Conservation (phyloP, 2,888 invertebrate species). For the Melanostoma mellinum region DNA sequence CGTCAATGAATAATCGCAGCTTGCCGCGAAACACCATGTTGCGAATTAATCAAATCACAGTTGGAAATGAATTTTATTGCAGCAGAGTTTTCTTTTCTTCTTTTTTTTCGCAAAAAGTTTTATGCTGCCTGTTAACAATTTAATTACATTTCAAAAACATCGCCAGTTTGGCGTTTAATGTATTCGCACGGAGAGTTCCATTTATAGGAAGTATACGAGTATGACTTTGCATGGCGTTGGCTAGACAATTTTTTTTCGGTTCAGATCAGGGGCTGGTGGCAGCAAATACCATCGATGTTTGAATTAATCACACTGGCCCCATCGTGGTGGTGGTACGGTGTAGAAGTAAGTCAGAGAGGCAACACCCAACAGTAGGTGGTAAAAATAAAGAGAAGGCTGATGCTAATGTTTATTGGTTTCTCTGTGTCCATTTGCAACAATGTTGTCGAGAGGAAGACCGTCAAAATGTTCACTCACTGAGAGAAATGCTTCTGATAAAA, state of each 20-base stretch:
- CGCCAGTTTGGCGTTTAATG: conserved; percentile 43
- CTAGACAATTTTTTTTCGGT: conserved; percentile 10
- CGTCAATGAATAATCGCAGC: conserved; percentile 43
- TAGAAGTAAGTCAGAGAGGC: too few species aligned
- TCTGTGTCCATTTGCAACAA: too few species aligned
- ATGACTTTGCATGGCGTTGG: neutral
- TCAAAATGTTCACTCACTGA: too few species aligned
- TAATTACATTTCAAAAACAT: conserved; percentile 63
- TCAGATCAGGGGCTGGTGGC: neutral
- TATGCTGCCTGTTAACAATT: conserved; percentile 62
- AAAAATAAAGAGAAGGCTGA: too few species aligned
- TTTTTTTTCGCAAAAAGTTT: neutral
- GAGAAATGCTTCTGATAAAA: too few species aligned
- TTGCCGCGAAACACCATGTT: conserved; percentile 61
- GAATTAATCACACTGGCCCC: neutral
- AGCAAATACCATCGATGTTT: conserved; percentile 1
- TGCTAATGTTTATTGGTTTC: too few species aligned
- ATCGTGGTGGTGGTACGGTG: too few species aligned
- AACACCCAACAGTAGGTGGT: too few species aligned
- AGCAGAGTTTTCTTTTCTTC: neutral
- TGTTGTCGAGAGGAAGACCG: too few species aligned
- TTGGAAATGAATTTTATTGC: conserved; percentile 46
- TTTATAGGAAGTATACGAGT: conserved; percentile 3
- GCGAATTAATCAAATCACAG: conserved; percentile 67
- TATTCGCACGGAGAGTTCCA: conserved; percentile 37